These are phyloP conservation scores for Buathra laborator DNA, from an alignment of 2,888 invertebrate genomes.

Conservation along the genomic window DNA sequence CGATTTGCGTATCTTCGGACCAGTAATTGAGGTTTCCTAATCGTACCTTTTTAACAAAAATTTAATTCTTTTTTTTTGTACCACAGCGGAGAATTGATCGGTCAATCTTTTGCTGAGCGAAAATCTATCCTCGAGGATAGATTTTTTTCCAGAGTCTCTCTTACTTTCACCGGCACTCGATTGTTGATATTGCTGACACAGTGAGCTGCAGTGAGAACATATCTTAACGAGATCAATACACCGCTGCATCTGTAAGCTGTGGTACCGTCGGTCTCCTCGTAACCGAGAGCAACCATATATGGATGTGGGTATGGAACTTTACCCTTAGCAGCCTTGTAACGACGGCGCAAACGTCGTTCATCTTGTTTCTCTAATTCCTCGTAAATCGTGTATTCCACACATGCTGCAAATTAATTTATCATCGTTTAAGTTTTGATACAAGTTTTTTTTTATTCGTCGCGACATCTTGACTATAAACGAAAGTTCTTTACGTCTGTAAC, in stretches of 20 bases:
- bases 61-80: background rate
- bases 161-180: conserved; percentile 77
- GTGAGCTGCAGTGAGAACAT: conserved; percentile 82
- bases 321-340: conserved; percentile 24
- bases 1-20: conserved; percentile 71
- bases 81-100: too few relatives aligned
- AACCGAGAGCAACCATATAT: conserved; percentile 80
- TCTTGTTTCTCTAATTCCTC: too few relatives aligned
- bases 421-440: too few relatives aligned
- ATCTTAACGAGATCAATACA: conserved; percentile 77
- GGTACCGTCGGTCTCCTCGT: conserved; percentile 56
- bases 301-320: conserved; percentile 78
- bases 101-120: too few relatives aligned
- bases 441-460: too few relatives aligned
- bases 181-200: conserved; percentile 78
- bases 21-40: conserved; percentile 76
- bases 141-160: conserved; percentile 3
- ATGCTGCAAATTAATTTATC: conserved; percentile 72
- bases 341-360: too few relatives aligned
- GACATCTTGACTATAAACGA: too few relatives aligned
- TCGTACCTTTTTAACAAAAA: conserved; percentile 73
- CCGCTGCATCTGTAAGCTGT: conserved; percentile 80
- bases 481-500: too few relatives aligned
- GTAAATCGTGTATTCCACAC: conserved; percentile 71
- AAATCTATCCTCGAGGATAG: background rate